Conservation (phyloP, 2,888 invertebrate species). For the Nephrotoma appendiculata region DNA sequence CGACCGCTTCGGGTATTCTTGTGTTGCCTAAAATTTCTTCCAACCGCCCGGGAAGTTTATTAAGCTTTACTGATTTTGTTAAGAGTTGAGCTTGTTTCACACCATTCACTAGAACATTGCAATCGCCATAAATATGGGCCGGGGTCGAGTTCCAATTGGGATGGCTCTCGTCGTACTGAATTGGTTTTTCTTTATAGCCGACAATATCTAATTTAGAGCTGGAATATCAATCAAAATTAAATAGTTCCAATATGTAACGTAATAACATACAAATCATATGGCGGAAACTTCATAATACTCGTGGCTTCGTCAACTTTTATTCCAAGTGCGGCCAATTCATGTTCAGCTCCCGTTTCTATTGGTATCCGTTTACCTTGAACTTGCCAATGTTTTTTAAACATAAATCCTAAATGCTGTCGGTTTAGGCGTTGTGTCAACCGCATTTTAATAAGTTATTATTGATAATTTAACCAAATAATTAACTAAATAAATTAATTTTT, state of each 20-base stretch:
- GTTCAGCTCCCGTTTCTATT: constrained; percentile 39
- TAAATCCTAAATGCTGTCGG: constrained; percentile 56
- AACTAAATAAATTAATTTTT: neutral
- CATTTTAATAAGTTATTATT: constrained; percentile 35
- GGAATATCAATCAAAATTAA: constrained; percentile 5
- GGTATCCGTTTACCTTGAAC: constrained; percentile 46
- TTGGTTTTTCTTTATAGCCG: constrained; percentile 13
- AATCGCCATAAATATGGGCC: constrained; percentile 43
- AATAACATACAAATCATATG: neutral
- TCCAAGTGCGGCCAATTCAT: constrained; percentile 39
- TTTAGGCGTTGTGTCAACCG: constrained; percentile 44
- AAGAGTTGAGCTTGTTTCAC: constrained; percentile 64
- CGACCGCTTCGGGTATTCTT: constrained; percentile 36
- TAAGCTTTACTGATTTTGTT: constrained; percentile 56
- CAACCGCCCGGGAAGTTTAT: constrained; percentile 44
- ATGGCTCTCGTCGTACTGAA: constrained; percentile 41
- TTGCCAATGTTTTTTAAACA: constrained; percentile 59
- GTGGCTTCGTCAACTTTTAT: constrained; percentile 45
- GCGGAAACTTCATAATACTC: constrained; percentile 33
- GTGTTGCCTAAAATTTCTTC: constrained; percentile 35
- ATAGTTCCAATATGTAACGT: neutral
- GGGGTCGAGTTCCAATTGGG: constrained; percentile 48
- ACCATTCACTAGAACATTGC: constrained; percentile 55
- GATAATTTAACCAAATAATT: neutral
- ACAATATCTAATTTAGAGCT: constrained; percentile 22